Conservation (phyloP, 2,888 invertebrate genomes). For the Campoletis raptor region DNA sequence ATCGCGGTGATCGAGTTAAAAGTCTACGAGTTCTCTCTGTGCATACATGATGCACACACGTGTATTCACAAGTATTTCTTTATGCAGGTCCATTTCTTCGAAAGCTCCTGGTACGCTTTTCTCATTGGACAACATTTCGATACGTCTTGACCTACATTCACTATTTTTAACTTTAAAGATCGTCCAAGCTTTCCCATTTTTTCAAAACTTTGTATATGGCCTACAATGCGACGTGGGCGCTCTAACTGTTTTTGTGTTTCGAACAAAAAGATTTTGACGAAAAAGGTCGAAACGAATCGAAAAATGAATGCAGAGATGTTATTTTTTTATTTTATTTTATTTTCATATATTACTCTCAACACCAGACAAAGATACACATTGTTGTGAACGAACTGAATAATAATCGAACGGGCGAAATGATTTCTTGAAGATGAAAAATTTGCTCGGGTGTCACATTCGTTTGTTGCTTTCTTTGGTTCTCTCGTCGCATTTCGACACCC, state of each 20-base stretch:
- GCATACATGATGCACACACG: conserved; percentile 6
- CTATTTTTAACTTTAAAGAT: not conserved
- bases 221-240: not conserved
- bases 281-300: not conserved
- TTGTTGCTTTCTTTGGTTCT: conserved; percentile 27
- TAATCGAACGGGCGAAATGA: not conserved
- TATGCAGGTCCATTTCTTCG: not conserved
- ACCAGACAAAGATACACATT: not conserved
- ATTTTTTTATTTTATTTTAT: not conserved
- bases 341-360: not conserved
- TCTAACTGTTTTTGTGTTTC: not conserved
- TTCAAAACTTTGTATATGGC: not conserved
- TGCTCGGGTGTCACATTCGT: not conserved
- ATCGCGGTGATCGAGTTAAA: conserved; percentile 28
- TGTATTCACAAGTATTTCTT: not conserved
- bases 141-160: conserved; percentile 1
- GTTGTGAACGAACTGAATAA: not conserved
- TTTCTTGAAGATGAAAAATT: conserved; percentile 12
- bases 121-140: not conserved
- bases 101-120: not conserved
- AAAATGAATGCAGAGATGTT: not conserved
- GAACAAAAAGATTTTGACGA: not conserved
- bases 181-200: not conserved
- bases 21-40: not conserved
- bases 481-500: conserved; percentile 46